Conservation (phyloP, 2,113 vertebrate genomes). For the Caracal caracal region DNA sequence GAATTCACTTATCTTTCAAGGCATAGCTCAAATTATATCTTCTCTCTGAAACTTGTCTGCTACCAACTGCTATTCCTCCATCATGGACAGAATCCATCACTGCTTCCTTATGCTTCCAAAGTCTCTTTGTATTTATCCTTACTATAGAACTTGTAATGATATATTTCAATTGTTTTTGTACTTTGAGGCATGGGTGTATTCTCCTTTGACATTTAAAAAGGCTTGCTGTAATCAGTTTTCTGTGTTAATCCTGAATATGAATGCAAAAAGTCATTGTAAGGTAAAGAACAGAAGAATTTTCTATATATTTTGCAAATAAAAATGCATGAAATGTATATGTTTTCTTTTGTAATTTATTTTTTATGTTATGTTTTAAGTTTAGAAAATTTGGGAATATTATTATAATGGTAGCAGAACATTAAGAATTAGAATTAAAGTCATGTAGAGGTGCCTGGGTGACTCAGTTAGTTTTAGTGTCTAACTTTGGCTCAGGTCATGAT, state of each 20-base stretch:
- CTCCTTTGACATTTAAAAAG: slow-evolving; percentile 55
- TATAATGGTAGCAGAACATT: neutral
- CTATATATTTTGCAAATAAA: neutral
- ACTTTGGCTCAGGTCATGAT: no score
- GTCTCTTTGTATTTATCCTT: neutral
- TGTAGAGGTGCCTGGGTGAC: neutral
- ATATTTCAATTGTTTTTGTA: slow-evolving; percentile 38
- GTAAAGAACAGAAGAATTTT: neutral
- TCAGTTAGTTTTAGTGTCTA: no score
- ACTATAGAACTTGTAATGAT: neutral
- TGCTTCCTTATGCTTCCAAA: neutral
- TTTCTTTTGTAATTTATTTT: neutral
- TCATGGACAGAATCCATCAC: neutral
- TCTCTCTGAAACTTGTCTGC: neutral
- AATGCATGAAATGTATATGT: neutral
- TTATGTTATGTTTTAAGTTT: neutral
- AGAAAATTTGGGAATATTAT: neutral
- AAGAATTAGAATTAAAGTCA: slow-evolving; percentile 6
- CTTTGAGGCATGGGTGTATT: neutral
- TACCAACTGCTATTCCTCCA: neutral
- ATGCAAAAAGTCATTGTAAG: slow-evolving; percentile 24
- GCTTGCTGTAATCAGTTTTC: slow-evolving; percentile 54
- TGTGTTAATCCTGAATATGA: slow-evolving; percentile 37
- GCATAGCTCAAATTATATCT: slow-evolving; percentile 56
- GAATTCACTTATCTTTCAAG: slow-evolving; percentile 51